These are phyloP conservation scores for Circaetus cinerascens DNA, from an alignment of 2,113 vertebrate species.

Conservation along the genomic window DNA sequence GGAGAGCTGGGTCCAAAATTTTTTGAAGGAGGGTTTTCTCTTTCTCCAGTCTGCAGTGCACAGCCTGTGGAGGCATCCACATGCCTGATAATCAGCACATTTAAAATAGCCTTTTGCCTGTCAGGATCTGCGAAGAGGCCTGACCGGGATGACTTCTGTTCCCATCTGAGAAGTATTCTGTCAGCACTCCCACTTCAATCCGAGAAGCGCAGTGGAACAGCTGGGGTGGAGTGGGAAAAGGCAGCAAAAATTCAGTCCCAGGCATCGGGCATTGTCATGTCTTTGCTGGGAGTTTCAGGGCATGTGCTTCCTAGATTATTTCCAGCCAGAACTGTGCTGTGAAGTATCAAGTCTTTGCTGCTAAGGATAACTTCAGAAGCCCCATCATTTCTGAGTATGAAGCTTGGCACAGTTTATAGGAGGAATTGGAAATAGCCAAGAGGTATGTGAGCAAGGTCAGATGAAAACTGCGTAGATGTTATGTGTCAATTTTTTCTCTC, in stretches of 20 bases:
- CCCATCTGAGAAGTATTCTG: background rate
- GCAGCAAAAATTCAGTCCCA: background rate
- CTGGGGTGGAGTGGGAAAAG: background rate
- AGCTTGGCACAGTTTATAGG: background rate
- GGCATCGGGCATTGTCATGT: background rate
- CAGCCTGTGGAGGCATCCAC: background rate
- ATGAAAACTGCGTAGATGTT: background rate
- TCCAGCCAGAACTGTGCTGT: background rate
- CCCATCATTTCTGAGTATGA: background rate
- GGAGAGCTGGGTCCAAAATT: background rate
- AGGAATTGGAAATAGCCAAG: background rate
- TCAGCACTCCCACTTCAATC: background rate
- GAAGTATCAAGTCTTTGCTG: background rate
- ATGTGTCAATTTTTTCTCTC: background rate
- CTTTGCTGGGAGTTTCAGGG: background rate
- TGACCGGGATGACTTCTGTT: background rate
- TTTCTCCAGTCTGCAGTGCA: background rate
- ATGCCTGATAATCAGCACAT: constrained; percentile 29
- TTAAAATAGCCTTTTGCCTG: constrained; percentile 44
- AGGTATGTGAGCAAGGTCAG: background rate
- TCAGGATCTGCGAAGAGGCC: background rate
- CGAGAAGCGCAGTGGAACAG: background rate
- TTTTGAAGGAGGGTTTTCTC: background rate
- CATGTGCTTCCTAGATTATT: constrained; percentile 10
- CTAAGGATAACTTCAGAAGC: background rate